A percentile compares a stretch with the other conserved stretches of the same genome.
phyloP scores from a whole-genome alignment of 2,888 invertebrate species.

The Chymomyza fuscimana region DNA sequence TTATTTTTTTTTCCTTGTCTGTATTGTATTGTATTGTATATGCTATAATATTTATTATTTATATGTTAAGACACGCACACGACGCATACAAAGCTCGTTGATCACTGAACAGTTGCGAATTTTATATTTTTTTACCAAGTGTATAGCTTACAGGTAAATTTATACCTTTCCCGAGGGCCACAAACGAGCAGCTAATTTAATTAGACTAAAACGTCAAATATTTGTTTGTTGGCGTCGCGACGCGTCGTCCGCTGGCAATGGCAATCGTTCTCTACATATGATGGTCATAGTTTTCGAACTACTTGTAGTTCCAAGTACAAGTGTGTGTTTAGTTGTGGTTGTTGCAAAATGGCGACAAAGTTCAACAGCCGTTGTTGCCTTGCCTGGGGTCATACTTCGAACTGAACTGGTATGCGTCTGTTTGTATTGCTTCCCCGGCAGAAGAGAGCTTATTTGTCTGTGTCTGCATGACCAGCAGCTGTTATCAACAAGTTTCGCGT shows the following conservation, averaged over 20 bases:
- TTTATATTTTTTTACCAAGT: constrained; percentile 25
- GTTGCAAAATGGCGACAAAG: background rate
- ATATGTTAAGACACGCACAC: background rate
- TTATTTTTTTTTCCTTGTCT: background rate
- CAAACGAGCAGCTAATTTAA: constrained; percentile 66
- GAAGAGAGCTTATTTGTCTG: background rate
- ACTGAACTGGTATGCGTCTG: background rate
- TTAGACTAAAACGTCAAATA: constrained; percentile 76
- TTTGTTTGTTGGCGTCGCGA: constrained; percentile 55
- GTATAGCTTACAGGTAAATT: constrained; percentile 52
- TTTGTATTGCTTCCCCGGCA: background rate
- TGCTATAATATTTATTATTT: background rate
- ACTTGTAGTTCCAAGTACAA: background rate
- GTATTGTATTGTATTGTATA: too few relatives aligned
- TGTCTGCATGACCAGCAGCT: background rate
- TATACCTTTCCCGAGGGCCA: constrained; percentile 66
- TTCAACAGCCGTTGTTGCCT: background rate
- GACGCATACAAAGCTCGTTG: background rate
- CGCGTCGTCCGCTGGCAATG: background rate
- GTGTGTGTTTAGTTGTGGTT: background rate
- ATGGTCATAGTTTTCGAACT: background rate
- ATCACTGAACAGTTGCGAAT: constrained; percentile 40
- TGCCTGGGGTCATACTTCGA: constrained; percentile 26
- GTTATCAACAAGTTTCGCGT: constrained; percentile 58
- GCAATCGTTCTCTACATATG: background rate